Evolutionary conservation across 2,888 invertebrate genomes (phyloP).

Genomic region (Sesia apiformis): DNA sequence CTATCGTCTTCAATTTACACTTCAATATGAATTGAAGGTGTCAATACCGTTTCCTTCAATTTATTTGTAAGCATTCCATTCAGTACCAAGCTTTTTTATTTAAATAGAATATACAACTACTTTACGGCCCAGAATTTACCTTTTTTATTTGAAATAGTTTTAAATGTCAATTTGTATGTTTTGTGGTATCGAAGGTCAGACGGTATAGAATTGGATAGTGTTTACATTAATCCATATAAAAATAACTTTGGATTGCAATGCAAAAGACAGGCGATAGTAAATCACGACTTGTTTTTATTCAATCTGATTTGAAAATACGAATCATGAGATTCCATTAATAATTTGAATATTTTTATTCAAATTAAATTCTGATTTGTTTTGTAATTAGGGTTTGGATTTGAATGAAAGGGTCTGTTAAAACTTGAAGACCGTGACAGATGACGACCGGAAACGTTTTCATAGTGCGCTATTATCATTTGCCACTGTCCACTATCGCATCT

Average conservation of each 20-base stretch:
- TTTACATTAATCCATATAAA: slow-evolving; percentile 19
- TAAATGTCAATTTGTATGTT: slow-evolving; percentile 32
- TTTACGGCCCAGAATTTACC: slow-evolving; percentile 32
- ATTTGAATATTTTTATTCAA: no score
- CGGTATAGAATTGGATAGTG: slow-evolving; percentile 24
- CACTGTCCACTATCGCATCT: not conserved
- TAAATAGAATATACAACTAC: slow-evolving; percentile 35
- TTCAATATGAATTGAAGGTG: slow-evolving; percentile 6
- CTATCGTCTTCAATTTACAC: slow-evolving; percentile 5
- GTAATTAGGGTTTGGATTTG: no score
- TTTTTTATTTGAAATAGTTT: slow-evolving; percentile 18
- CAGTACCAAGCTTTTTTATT: slow-evolving; percentile 35
- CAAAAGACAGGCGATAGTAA: no score
- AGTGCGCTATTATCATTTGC: not conserved
- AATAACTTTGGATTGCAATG: slow-evolving; percentile 3
- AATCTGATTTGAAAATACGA: no score
- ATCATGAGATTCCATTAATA: no score
- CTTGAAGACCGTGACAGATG: no score
- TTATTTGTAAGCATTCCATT: slow-evolving; percentile 23
- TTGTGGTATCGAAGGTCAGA: slow-evolving; percentile 30
- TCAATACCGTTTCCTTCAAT: slow-evolving; percentile 13
- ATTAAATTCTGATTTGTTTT: no score
- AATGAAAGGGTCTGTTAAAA: no score
- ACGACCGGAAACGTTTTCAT: no score
- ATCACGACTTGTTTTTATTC: no score